A percentile compares a stretch with the other conserved stretches of the same genome.
These are phyloP conservation scores for Corvus hawaiiensis DNA, from an alignment of 2,113 vertebrate genomes.

Conservation along the genomic window DNA sequence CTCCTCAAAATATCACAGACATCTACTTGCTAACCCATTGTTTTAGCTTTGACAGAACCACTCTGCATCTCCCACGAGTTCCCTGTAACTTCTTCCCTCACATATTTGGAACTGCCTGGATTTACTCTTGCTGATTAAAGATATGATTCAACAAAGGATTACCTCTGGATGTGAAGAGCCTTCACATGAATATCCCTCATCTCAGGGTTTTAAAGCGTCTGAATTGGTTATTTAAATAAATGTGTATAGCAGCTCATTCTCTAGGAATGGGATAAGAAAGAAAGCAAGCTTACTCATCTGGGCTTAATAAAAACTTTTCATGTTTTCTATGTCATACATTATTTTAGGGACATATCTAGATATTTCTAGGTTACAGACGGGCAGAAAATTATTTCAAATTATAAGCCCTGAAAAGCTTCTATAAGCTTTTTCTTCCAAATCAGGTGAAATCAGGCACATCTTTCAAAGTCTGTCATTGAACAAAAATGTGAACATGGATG, in stretches of 20 bases:
- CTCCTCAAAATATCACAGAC: neutral
- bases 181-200: neutral
- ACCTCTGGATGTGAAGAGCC: neutral
- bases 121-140: neutral
- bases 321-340: neutral
- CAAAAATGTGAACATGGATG: neutral
- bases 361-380: neutral
- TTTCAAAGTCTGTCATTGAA: neutral
- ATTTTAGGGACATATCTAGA: neutral
- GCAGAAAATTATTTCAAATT: neutral
- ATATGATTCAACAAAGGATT: neutral
- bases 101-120: neutral
- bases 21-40: neutral
- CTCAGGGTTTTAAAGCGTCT: neutral
- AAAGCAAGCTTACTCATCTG: neutral
- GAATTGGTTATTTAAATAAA: constrained; percentile 15
- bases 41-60: neutral
- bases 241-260: neutral
- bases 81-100: neutral
- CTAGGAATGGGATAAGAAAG: neutral
- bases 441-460: neutral
- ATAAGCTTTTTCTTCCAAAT: neutral
- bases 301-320: neutral
- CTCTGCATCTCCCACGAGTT: neutral
- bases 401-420: neutral